phyloP scores from a whole-genome alignment of 1,140 invertebrate species.

The Branchinecta lindahli region DNA sequence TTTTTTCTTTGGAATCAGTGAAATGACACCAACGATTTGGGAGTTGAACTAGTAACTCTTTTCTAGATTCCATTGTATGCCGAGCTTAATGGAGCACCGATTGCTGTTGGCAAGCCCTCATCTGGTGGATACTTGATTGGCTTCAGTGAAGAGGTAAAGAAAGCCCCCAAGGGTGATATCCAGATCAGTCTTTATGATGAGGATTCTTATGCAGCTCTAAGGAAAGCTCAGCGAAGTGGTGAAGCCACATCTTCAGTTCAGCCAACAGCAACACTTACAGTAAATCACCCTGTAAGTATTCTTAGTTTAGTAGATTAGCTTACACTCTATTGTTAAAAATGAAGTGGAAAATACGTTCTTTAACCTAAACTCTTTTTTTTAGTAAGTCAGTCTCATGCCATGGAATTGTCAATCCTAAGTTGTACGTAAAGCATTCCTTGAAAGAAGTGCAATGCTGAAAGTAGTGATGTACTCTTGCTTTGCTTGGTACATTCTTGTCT shows the following conservation, averaged over 20 bases:
- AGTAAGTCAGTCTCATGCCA: too few species aligned
- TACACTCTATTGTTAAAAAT: too few species aligned
- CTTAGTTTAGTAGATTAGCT: too few species aligned
- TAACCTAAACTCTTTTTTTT: too few species aligned
- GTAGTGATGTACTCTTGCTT: too few species aligned
- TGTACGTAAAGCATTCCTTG: too few species aligned
- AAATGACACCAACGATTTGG: too few species aligned
- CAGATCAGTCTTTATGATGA: not conserved
- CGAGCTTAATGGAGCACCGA: not conserved
- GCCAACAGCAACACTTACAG: not conserved
- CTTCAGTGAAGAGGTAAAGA: not conserved
- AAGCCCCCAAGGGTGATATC: not conserved
- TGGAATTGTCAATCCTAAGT: too few species aligned
- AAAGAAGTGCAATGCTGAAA: too few species aligned
- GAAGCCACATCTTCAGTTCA: not conserved
- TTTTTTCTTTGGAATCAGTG: too few species aligned
- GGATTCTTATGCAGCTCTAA: not conserved
- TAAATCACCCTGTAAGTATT: not conserved
- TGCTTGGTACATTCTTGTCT: too few species aligned
- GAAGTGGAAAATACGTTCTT: too few species aligned
- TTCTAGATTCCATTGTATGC: constrained; percentile 6
- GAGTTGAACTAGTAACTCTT: not conserved
- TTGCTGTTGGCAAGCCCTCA: not conserved
- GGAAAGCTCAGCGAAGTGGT: not conserved
- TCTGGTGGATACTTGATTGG: constrained; percentile 6